These are phyloP conservation scores for Malurus melanocephalus DNA, from an alignment of 2,113 vertebrate genomes.

Conservation along the genomic window DNA sequence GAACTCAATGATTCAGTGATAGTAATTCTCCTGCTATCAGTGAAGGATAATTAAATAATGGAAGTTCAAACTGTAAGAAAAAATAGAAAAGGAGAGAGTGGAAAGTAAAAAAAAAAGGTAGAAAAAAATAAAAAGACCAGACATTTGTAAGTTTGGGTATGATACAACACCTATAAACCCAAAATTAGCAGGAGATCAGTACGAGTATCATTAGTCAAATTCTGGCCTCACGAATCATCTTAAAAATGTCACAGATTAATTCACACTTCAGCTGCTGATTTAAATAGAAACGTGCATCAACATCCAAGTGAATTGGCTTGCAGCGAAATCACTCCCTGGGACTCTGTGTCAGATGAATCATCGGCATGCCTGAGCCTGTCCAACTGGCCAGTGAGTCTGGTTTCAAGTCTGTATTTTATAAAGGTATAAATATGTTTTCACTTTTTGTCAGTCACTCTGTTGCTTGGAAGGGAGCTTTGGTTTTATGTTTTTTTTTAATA, in stretches of 20 bases:
- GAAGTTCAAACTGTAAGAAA: background rate
- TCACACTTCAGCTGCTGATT: constrained; percentile 63
- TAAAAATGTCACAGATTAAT: constrained; percentile 68
- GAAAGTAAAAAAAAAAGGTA: background rate
- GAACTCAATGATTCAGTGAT: background rate
- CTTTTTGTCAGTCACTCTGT: background rate
- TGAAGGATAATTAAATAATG: background rate
- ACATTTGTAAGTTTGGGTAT: constrained; percentile 23
- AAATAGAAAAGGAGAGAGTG: too few relatives aligned
- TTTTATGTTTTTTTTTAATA: background rate
- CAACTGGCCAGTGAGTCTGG: constrained; percentile 2
- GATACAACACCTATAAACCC: constrained; percentile 39
- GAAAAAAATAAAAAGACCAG: background rate
- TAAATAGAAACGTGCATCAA: constrained; percentile 63
- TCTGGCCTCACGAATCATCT: constrained; percentile 49
- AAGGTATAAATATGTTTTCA: background rate
- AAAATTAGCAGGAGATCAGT: constrained; percentile 56
- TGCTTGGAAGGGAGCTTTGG: background rate
- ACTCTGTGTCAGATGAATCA: constrained; percentile 50
- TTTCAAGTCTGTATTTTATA: constrained; percentile 15
- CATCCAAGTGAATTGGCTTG: constrained; percentile 37
- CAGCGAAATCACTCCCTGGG: constrained; percentile 36
- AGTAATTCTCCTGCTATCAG: background rate
- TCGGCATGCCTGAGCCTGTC: background rate
- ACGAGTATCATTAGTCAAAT: constrained; percentile 52